Percentiles rank a stretch among this genome's conserved stretches.
These are phyloP conservation scores for Clostera curtula DNA, from an alignment of 2,888 invertebrate species.

Conservation along the genomic window DNA sequence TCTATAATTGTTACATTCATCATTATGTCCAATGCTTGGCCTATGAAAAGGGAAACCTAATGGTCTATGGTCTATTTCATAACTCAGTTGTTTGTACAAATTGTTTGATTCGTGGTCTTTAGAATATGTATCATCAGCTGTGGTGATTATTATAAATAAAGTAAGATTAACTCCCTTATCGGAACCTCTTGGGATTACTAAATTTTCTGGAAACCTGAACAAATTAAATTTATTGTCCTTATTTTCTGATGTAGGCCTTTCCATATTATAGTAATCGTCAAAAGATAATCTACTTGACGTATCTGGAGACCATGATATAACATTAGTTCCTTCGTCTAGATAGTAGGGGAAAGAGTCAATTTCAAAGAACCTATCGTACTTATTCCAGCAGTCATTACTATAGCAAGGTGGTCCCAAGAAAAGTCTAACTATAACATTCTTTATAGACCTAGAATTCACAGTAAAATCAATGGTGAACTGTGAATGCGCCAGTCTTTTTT, in stretches of 20 bases:
- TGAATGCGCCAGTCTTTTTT: conserved; percentile 46
- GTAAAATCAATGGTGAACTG: conserved; percentile 44
- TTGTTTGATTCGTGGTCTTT: conserved; percentile 19
- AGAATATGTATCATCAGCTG: conserved; percentile 26
- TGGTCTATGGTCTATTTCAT: conserved; percentile 42
- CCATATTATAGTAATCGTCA: conserved; percentile 40
- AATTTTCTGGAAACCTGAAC: conserved; percentile 52
- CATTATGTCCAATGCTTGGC: conserved; percentile 27
- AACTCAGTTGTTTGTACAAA: conserved; percentile 28
- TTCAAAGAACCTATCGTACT: conserved; percentile 45
- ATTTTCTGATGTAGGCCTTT: conserved; percentile 17
- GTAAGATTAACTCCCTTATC: conserved; percentile 50
- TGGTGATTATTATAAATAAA: conserved; percentile 51
- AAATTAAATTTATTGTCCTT: conserved; percentile 36
- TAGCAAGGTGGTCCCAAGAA: conserved; percentile 56
- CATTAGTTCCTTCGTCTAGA: conserved; percentile 42
- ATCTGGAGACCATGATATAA: conserved; percentile 42
- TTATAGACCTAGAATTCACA: conserved; percentile 33
- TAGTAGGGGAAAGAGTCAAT: conserved; percentile 39
- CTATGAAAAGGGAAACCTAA: conserved; percentile 64
- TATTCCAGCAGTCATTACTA: conserved; percentile 37
- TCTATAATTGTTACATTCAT: conserved; percentile 40
- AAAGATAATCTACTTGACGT: conserved; percentile 35
- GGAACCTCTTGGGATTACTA: conserved; percentile 51
- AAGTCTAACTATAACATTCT: conserved; percentile 39